phyloP scores from a whole-genome alignment of 35 echinoderm and acorn worm species.

The Ptychodera flava region DNA sequence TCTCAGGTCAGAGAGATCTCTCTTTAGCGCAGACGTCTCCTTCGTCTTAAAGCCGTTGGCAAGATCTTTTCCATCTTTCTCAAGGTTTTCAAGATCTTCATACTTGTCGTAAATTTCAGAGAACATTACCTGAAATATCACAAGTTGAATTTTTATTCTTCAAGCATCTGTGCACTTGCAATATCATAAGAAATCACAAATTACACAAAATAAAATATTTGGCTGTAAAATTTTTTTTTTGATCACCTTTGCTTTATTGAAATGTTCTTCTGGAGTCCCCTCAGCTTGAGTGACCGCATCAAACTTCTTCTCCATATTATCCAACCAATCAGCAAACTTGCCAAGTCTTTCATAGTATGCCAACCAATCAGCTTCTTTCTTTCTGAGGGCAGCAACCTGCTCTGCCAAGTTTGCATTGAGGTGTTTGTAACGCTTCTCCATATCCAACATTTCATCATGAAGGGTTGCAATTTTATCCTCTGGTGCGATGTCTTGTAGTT shows the following conservation, averaged over 20 bases:
- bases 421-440: not conserved
- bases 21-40: constrained; percentile 22
- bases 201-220: too few relatives aligned
- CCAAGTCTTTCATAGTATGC: constrained; percentile 12
- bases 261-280: constrained; percentile 34
- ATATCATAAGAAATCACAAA: too few relatives aligned
- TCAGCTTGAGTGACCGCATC: constrained; percentile 29
- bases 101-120: constrained; percentile 59
- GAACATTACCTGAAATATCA: constrained; percentile 49
- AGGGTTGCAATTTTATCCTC: not conserved
- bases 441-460: not conserved
- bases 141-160: too few relatives aligned
- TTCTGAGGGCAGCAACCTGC: constrained; percentile 12
- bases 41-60: not conserved
- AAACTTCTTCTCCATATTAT: constrained; percentile 10
- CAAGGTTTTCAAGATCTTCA: constrained; percentile 24
- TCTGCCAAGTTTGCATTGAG: constrained; percentile 3
- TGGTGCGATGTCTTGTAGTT: constrained; percentile 7
- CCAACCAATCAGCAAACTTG: constrained; percentile 43
- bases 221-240: too few relatives aligned
- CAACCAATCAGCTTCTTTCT: constrained; percentile 19
- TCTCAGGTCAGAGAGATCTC: constrained; percentile 10
- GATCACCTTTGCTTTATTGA: constrained; percentile 53
- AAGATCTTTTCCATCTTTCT: constrained; percentile 4
- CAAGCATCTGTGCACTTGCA: too few relatives aligned